Evolutionary conservation across 1,140 invertebrate genomes (phyloP), one percentile per base, ranked within the genome.

Genomic region (Drosophila ohnishii): DNA sequence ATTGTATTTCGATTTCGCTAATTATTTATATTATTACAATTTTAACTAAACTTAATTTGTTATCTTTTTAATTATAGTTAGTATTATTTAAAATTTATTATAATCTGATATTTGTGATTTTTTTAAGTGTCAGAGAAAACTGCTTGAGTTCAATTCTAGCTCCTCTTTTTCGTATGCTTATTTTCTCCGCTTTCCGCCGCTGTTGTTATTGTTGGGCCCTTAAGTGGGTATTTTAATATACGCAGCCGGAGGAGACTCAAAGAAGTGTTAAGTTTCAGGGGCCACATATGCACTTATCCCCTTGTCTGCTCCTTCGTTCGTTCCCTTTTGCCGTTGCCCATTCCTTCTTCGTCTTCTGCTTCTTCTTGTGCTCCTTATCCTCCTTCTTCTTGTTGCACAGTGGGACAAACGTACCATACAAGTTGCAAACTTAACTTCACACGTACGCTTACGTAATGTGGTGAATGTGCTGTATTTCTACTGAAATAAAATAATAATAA

Each of bases 171-270:
- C 73, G 51, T 55, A 37, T 37, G 51, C 51, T 66, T 67, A 61
- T 85, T 77, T 80, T 45, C 32, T 55, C 22, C 50, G 45, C 62
- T 35, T 75, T 30, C 61, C 75, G 35, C 19, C 50, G 56, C 61
- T 77, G 25, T 48, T 50, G 74, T 84, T 84, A 65, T 74, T 84
- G 81, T 66, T 84, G 71, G 75, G 67, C 60, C 62, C 69, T 87
- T 87, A 86, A 87, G 83, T 86, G 79, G 82, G 75, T 79, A 87
- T 86, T 86, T 86, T 82, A 87, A 86, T 87, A 87, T 86, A 87
- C 79, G 79, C 82, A 86, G 79, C 83, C 72, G 74, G 65, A 61
- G 70, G 48, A 50, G 65, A 55, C 34, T 75, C 85, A 75, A 57
- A 47, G 59, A 76, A 86, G 82, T 86, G 83, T 86, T 86, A 75